Percentiles rank a stretch among this genome's conserved stretches.
These are phyloP conservation scores for Nebria ingens DNA, from an alignment of 1,140 invertebrate genomes.

Conservation along the genomic window DNA sequence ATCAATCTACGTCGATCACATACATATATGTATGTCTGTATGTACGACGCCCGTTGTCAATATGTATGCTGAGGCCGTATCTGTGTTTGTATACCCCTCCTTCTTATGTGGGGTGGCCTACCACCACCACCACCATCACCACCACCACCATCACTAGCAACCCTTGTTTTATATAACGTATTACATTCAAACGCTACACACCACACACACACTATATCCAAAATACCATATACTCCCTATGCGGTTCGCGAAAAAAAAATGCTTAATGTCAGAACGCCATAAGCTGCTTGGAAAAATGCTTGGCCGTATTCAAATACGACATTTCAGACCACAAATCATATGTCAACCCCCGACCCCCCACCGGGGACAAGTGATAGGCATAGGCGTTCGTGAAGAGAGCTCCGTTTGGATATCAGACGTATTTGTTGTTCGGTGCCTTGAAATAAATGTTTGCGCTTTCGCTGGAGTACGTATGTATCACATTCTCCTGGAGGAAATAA, in stretches of 20 bases:
- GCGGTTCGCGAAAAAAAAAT: not conserved
- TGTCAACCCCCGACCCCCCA: not conserved
- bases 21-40: no score
- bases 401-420: no score
- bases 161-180: not conserved
- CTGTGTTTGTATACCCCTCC: no score
- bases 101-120: not conserved
- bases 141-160: not conserved
- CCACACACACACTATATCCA: no score
- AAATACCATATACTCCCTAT: not conserved
- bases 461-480: no score
- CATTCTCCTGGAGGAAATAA: no score
- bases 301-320: slow-evolving; percentile 9
- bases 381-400: not conserved
- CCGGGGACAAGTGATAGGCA: not conserved
- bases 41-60: no score
- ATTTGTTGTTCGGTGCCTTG: no score
- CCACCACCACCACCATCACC: not conserved
- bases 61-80: no score
- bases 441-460: no score
- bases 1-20: no score
- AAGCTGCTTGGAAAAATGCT: slow-evolving; percentile 5
- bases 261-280: slow-evolving; percentile 6
- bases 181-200: not conserved
- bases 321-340: slow-evolving; percentile 9